These are phyloP conservation scores for Ceratosolen solmsi DNA, from an alignment of 1,140 invertebrate species.

Conservation along the genomic window DNA sequence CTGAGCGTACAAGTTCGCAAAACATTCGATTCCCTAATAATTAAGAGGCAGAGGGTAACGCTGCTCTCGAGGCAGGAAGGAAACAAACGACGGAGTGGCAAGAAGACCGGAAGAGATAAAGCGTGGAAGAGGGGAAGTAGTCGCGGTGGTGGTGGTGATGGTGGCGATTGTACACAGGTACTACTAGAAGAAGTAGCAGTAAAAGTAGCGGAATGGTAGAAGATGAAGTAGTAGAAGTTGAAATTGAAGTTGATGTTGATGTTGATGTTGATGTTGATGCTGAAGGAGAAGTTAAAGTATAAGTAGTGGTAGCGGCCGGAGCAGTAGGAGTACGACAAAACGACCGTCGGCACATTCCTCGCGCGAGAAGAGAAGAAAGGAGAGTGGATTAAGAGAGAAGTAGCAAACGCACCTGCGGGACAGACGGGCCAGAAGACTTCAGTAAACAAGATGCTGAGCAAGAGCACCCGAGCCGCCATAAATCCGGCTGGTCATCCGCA, in stretches of 20 bases:
- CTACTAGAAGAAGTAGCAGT: neutral
- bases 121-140: neutral
- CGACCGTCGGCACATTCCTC: too few species aligned
- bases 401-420: constrained; percentile 65
- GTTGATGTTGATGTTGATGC: too few species aligned
- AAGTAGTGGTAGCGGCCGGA: too few species aligned
- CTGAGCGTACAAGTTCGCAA: neutral
- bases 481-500: constrained; percentile 67
- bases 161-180: too few species aligned
- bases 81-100: too few species aligned
- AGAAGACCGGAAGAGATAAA: too few species aligned
- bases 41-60: neutral
- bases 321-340: too few species aligned
- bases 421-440: constrained; percentile 69
- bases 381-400: neutral
- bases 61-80: too few species aligned
- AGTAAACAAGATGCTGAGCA: constrained; percentile 72
- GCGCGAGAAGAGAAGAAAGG: neutral
- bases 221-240: too few species aligned
- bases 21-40: constrained; percentile 9
- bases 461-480: constrained; percentile 73
- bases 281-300: too few species aligned
- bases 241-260: too few species aligned
- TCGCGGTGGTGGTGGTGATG: neutral
- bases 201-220: neutral